Conservation (phyloP, 53 echinoderm and acorn worm genomes). For the Holothuria leucospilota region DNA sequence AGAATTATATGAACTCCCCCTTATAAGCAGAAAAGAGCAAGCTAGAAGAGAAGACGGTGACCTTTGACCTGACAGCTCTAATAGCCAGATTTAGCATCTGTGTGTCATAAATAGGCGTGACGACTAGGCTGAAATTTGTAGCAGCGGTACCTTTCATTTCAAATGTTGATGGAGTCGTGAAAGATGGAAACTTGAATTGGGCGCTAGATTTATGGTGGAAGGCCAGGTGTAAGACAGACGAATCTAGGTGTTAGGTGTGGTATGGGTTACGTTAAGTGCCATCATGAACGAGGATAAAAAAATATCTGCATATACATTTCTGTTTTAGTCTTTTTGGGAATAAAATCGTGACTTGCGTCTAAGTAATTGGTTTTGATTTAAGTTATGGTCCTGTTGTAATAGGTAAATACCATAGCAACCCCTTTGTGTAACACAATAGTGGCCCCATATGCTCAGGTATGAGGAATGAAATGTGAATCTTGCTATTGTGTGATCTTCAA, state of each 20-base stretch:
- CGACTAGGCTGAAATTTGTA: slow-evolving; percentile 5
- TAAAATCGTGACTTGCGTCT: no score
- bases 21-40: neutral
- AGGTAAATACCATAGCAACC: no score
- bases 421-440: no score
- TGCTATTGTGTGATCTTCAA: no score
- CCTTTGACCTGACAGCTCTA: slow-evolving; percentile 13
- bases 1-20: no score
- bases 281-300: neutral
- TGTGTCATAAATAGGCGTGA: slow-evolving; percentile 48
- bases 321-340: no score
- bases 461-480: no score
- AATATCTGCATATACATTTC: no score
- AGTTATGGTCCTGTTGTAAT: no score
- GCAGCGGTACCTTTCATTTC: slow-evolving; percentile 36
- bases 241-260: neutral
- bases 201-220: slow-evolving; percentile 29
- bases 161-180: slow-evolving; percentile 41
- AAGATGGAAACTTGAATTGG: slow-evolving; percentile 10
- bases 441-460: no score
- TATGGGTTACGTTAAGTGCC: slow-evolving; percentile 28
- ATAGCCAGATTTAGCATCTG: slow-evolving; percentile 26
- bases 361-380: no score
- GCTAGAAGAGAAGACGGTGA: neutral
- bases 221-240: slow-evolving; percentile 37